Evolutionary conservation across 2,888 invertebrate genomes (phyloP), one percentile per base, ranked within the genome.

Genomic region (Cylindroiulus punctatus): DNA sequence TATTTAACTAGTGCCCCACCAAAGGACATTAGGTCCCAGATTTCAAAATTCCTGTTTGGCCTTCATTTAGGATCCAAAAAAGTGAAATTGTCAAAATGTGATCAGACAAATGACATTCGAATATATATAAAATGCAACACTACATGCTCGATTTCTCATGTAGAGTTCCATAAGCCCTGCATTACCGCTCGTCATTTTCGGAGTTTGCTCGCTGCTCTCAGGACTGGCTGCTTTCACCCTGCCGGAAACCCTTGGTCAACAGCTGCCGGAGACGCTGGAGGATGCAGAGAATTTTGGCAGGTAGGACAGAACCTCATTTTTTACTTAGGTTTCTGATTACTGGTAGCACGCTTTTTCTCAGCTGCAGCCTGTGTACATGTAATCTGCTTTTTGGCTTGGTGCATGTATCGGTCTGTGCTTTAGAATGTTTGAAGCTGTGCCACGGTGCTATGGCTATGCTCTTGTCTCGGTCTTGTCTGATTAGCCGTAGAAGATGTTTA

Each of bases 191-290:
- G 89, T 94, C 19, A 92, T 95, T 65, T 96, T 96, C 89, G 96
- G 96, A 3, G 89, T 93, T 0, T 91, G 94, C 17, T 95, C 95
- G 0, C 89, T 95, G 0, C 89, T 94, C 82, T 95, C 95, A 1
- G 94, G 95, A 0, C 89, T 93, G 0, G 92, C 95, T 4, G 94
- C 95, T 88, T 89, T 94, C 0, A 90, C 94, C 65, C 90, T 96
- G 87, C 96, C 96, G 0, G 96, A 96, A 91, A 96, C 96, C 0
- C 92, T 94, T 87, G 94, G 95, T 87, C 94, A 93, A 88, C 93
- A 93, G 88, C 91, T 96, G 32, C 96, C 96, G 0, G 96, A 96
- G 89, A 96, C 84, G 17, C 44, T 87, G n/a, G 81, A 83, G 52
- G 86, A 87, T 52, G 86, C 85, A 3, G 86, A 84, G 26, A 81